Evolutionary conservation across 2,888 invertebrate genomes (phyloP), one percentile per base, ranked within the genome.

Genomic region (Nemurella pictetii): DNA sequence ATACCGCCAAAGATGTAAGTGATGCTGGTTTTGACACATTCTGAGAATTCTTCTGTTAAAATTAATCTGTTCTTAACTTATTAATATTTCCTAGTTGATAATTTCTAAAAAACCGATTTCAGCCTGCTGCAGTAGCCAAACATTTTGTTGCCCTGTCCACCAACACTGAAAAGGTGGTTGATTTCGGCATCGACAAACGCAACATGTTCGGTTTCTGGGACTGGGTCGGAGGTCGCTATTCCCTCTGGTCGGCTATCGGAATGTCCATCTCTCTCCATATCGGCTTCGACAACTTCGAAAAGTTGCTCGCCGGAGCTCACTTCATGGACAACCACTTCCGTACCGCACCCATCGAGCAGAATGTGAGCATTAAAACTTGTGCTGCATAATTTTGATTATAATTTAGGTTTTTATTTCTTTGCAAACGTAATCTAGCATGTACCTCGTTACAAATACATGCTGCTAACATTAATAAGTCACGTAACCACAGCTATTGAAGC

Each of bases 131-230:
- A 12, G 98, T 99, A 9, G 97, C 98, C 25, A 97, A 97, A 90
- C 99, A 99, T 90, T 99, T 99, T 91, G 99, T 99, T 1, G 99
- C 99, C 12, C 91, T 99, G 20, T 99, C 99, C 2, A 99, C 99
- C 0, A 99, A 99, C 90, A 94, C 92, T 28, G 93, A 94, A 87
- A 98, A 98, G 90, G 99, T 98, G n/a, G 96, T 95, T 28, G 98
- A 96, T 55, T 99, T 99, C 91, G 99, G 99, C 25, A 99, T 99
- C 88, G 96, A 98, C 90, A 94, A 96, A 87, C 95, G 95, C 87
- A 99, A 99, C 90, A 99, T 99, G 98, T 99, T 99, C 92, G 99
- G 96, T 28, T 99, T 99, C 91, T 99, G 99, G 99, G 99, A 99
- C 91, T 99, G 99, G 99, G 99, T 99, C 78, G 99, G 99, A 55